These are phyloP conservation scores for Nicator chloris DNA, from an alignment of 2,113 vertebrate species.

Conservation along the genomic window DNA sequence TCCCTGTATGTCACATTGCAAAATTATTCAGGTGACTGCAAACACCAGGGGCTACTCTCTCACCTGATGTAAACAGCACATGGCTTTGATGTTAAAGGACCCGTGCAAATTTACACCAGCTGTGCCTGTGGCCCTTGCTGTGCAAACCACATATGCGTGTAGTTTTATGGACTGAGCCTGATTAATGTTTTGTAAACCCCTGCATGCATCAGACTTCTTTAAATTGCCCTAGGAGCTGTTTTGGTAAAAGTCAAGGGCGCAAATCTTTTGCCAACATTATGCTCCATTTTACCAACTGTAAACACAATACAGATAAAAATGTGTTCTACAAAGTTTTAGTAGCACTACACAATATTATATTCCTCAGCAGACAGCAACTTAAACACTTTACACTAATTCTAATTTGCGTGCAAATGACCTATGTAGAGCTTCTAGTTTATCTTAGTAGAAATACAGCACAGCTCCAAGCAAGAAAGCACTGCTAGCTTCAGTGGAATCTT, in stretches of 20 bases:
- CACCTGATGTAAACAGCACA: conserved; percentile 53
- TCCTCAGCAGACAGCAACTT: not conserved
- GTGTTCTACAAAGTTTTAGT: not conserved
- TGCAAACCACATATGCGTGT: conserved; percentile 43
- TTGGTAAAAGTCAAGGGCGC: not conserved
- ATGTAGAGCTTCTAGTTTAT: not conserved
- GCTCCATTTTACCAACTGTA: not conserved
- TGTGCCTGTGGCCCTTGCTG: conserved; percentile 46
- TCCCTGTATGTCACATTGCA: conserved; percentile 39
- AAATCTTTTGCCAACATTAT: not conserved
- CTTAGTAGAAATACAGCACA: not conserved
- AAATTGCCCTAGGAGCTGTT: not conserved
- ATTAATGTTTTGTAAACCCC: conserved; percentile 57
- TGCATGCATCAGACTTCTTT: conserved; percentile 21
- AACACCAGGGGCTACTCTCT: conserved; percentile 62
- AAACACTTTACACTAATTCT: not conserved
- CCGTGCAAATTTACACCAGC: conserved; percentile 57
- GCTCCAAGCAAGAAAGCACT: not conserved
- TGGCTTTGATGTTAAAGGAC: conserved; percentile 59
- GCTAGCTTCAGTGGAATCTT: not conserved
- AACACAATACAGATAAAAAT: not conserved
- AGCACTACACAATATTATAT: not conserved
- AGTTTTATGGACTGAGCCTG: conserved; percentile 62
- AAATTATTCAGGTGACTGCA: conserved; percentile 65
- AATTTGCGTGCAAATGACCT: not conserved